Conservation (phyloP, 2,888 invertebrate species). For the Dryomyza anilis region DNA sequence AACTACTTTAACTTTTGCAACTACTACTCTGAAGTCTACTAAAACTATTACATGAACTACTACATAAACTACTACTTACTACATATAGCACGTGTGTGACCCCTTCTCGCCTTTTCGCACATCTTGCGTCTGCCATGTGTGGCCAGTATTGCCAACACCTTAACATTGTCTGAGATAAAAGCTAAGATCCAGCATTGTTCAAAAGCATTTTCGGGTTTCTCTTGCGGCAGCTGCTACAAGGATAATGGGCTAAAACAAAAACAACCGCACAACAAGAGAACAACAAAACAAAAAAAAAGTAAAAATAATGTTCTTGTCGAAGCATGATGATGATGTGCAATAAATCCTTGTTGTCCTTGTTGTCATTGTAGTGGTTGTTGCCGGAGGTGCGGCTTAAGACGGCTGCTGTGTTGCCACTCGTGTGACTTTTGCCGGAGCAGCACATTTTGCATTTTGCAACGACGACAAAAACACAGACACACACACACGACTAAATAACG, state of each 20-base stretch:
- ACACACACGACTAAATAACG: background rate
- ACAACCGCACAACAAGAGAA: too few relatives aligned
- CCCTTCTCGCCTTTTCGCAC: too few relatives aligned
- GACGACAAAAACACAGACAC: background rate
- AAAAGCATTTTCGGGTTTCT: background rate
- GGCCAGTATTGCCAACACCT: background rate
- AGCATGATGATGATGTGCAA: background rate
- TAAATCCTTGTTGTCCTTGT: background rate
- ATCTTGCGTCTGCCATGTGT: too few relatives aligned
- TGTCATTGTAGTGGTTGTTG: conserved; percentile 1
- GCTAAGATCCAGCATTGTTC: conserved; percentile 1
- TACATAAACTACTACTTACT: too few relatives aligned
- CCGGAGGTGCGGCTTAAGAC: background rate
- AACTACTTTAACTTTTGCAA: too few relatives aligned
- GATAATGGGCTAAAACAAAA: too few relatives aligned
- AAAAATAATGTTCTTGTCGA: background rate
- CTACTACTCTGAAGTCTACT: too few relatives aligned
- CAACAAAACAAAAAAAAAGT: too few relatives aligned
- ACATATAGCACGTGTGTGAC: too few relatives aligned
- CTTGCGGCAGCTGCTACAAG: background rate
- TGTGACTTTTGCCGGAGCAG: background rate
- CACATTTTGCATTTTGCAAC: background rate
- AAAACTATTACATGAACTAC: too few relatives aligned
- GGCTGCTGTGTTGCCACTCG: conserved; percentile 3
- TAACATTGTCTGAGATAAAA: background rate